These are phyloP conservation scores for Eupithecia exiguata DNA, from an alignment of 2,888 invertebrate species.

Conservation along the genomic window DNA sequence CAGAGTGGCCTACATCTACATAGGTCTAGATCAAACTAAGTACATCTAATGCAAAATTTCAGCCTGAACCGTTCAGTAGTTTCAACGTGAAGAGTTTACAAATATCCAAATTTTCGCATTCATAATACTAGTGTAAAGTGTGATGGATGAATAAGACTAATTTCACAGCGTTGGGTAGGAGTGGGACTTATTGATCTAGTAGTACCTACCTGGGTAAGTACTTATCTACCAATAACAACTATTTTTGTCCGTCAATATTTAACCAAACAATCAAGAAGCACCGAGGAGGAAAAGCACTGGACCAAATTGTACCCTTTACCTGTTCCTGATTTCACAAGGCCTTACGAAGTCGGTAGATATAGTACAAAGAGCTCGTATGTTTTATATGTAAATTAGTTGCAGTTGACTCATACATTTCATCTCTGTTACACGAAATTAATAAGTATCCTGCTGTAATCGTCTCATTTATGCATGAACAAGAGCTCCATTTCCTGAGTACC, in stretches of 20 bases:
- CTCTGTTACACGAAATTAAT: background rate
- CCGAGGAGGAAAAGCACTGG: too few species aligned
- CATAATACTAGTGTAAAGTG: too few species aligned
- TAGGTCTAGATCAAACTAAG: too few species aligned
- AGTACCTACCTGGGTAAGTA: too few species aligned
- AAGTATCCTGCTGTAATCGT: background rate
- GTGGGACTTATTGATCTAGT: too few species aligned
- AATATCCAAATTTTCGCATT: background rate
- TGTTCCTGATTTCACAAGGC: background rate
- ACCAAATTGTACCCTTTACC: background rate
- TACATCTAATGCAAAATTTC: background rate
- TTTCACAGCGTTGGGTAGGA: background rate
- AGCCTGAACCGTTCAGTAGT: background rate
- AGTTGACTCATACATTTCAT: background rate
- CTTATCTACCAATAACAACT: too few species aligned
- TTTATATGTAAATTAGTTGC: background rate
- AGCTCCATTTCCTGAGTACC: conserved; percentile 20
- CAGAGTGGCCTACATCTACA: too few species aligned
- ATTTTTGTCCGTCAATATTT: too few species aligned
- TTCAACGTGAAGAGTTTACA: background rate
- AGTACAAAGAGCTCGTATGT: background rate
- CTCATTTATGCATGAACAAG: conserved; percentile 21
- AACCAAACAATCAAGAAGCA: too few species aligned
- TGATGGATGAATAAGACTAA: background rate
- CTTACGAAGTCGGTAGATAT: background rate